Base-by-base conservation (phyloP, 2,113 vertebrate genomes). In the Notiomystis cincta region DNA sequence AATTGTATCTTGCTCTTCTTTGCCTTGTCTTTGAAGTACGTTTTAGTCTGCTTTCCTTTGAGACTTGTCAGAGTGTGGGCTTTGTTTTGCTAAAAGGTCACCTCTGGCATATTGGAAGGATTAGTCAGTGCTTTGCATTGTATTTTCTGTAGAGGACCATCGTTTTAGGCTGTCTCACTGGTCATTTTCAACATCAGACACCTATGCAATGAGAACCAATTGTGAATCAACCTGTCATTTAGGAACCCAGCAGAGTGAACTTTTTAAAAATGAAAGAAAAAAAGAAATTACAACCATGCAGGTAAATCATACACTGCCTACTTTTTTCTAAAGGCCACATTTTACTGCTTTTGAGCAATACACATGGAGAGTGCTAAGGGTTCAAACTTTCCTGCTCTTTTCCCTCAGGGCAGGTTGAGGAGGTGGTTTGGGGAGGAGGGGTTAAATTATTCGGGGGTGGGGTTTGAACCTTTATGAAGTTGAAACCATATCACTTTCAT, bases 11-110 rank as follows among this genome's bases (percentile, higher is more conserved):
- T 89, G 14, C 22, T 66, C 14, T 62, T 91, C 35, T 62, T 91
- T 80, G 35, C 56, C 27, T 81, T 71, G 60, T 62, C 56, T 91
- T 91, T 58, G 60, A 89, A 87, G 69, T 93, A 37, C 19, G 3
- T 81, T 84, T 84, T 40, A 54, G 78, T 89, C 56, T 81, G 16
- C 23, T 70, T 89, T 89, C 51, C 69, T 54, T 79, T 84, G 67
- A 87, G 47, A 47, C 21, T 2, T n/a, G 61, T 82, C n/a, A 57
- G 54, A 78, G 25, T 0, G 1, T 53, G 44, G 3, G 3, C 23
- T 87, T 81, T 89, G 7, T 62, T 95, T 91, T 90, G 13, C 53
- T 84, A 6, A 67, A 75, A 54, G 73, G 48, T 81, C 40, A 24
- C 25, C 18, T 65, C 42, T 87, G 50, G 42, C 23, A 7, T 56